phyloP scores from a whole-genome alignment of 2,113 vertebrate species.

The Atherinomorus stipes region DNA sequence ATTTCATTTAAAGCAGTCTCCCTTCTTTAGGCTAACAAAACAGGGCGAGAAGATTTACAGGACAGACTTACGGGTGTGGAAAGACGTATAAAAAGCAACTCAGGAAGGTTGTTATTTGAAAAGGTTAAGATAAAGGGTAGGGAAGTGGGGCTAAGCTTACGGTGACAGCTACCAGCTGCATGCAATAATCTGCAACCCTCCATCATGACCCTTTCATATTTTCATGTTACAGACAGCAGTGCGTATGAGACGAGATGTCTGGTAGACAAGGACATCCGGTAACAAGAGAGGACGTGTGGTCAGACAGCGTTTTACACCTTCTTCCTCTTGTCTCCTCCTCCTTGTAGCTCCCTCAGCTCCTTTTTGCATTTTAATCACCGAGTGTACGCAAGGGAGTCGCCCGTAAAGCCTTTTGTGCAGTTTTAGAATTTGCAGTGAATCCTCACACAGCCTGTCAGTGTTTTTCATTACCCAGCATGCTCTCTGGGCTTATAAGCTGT shows the following conservation, averaged over 20 bases:
- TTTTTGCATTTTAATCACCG: slow-evolving; percentile 53
- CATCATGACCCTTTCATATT: slow-evolving; percentile 51
- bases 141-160: slow-evolving; percentile 53
- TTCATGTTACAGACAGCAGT: slow-evolving; percentile 49
- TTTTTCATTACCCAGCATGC: slow-evolving; percentile 67
- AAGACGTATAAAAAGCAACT: slow-evolving; percentile 22
- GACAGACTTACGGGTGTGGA: slow-evolving; percentile 37
- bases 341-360: slow-evolving; percentile 46
- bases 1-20: not conserved
- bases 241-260: slow-evolving; percentile 51
- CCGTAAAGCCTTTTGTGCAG: slow-evolving; percentile 70
- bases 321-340: slow-evolving; percentile 58
- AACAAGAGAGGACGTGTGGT: slow-evolving; percentile 74
- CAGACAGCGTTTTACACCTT: slow-evolving; percentile 81
- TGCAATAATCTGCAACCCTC: slow-evolving; percentile 63
- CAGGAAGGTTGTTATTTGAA: slow-evolving; percentile 40
- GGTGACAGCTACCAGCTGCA: slow-evolving; percentile 71
- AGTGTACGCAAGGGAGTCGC: slow-evolving; percentile 55
- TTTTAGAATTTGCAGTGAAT: slow-evolving; percentile 69
- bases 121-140: slow-evolving; percentile 55
- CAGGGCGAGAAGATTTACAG: slow-evolving; percentile 19
- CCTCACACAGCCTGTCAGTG: slow-evolving; percentile 58
- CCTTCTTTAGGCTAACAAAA: slow-evolving; percentile 20
- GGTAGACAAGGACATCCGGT: slow-evolving; percentile 68
- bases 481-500: slow-evolving; percentile 34